Conservation (phyloP, 2,888 invertebrate genomes). For the Bruchidius siliquastri region DNA sequence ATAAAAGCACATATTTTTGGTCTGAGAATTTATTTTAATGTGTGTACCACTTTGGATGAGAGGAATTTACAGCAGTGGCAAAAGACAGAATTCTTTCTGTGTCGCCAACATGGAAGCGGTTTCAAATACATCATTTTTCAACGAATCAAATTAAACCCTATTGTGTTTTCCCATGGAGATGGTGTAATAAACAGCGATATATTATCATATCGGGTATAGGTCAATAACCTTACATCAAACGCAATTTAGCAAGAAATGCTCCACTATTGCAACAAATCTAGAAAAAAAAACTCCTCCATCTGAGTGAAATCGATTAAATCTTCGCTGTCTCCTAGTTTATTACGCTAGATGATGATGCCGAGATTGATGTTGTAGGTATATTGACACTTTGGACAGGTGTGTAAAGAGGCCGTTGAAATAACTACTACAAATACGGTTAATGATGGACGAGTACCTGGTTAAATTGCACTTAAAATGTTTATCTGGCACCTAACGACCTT, state of each 20-base stretch:
- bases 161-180: no score
- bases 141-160: no score
- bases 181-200: no score
- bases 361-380: not conserved
- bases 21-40: no score
- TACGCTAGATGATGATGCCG: not conserved
- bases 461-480: not conserved
- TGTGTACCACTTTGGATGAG: no score
- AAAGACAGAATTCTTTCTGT: no score
- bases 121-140: no score
- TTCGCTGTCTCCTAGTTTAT: not conserved
- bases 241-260: not conserved
- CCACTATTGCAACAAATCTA: not conserved
- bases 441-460: not conserved
- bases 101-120: no score
- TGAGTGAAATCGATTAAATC: not conserved
- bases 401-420: not conserved
- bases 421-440: not conserved
- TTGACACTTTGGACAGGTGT: not conserved
- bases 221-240: no score
- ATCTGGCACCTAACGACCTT: not conserved
- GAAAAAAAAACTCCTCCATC: not conserved
- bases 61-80: no score
- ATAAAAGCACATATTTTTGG: no score
- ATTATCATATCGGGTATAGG: no score